Conservation (phyloP, 2,113 vertebrate genomes). For the Alethe diademata region DNA sequence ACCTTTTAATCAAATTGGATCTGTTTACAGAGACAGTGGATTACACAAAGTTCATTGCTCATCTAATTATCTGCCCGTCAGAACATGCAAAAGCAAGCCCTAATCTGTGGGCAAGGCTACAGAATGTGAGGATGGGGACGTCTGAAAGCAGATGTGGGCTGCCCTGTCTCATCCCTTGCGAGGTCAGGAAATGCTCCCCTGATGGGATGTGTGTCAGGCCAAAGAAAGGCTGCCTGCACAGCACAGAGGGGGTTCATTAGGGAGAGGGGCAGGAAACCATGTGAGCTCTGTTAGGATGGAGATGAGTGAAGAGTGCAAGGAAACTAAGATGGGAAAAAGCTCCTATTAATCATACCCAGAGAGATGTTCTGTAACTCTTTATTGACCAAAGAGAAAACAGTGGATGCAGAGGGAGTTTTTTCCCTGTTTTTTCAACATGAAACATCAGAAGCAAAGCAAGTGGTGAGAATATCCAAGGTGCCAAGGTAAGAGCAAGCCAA, state of each 20-base stretch:
- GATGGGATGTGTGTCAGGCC: background rate
- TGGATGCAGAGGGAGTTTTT: background rate
- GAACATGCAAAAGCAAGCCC: background rate
- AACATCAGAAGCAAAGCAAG: background rate
- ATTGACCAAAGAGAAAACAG: background rate
- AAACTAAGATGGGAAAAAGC: background rate
- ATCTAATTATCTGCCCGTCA: conserved; percentile 10
- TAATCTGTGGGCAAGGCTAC: background rate
- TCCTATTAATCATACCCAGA: background rate
- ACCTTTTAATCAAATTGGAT: conserved; percentile 30
- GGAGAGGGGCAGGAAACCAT: background rate
- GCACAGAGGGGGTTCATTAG: background rate
- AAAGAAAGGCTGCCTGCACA: background rate
- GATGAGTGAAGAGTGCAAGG: background rate
- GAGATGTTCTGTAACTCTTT: background rate
- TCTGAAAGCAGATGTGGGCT: background rate
- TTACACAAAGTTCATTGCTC: conserved; percentile 7
- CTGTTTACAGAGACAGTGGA: background rate
- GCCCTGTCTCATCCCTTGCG: background rate
- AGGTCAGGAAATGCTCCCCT: background rate
- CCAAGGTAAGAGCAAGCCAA: background rate
- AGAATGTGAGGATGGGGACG: background rate
- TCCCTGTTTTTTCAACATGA: background rate
- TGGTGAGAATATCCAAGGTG: background rate
- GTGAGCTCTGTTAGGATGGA: background rate